Base-by-base conservation (phyloP, 2,888 invertebrate species). In the Microctonus brassicae region DNA sequence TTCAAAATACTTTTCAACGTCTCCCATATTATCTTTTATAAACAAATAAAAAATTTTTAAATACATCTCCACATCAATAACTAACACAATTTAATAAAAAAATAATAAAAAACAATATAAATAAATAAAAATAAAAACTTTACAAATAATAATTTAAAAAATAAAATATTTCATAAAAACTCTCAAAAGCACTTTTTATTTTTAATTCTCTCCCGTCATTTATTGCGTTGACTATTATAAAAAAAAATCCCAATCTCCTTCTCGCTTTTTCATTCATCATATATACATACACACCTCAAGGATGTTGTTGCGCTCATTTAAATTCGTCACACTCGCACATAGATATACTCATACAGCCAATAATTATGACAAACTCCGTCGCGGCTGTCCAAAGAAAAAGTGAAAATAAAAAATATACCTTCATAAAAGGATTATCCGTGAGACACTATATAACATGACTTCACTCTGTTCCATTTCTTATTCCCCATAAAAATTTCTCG, bases 321-420 rank as follows among this genome's bases (percentile, higher is more conserved):
- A 70, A 69, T 69, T 66, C 55, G 65, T 55, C 57, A 62, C 69
- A 65, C 24, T 58, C 60, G 69, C 60, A 17, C 34, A 60, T 57
- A 55, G 55, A 29, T 53, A 53, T 55, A 26, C 24, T 58, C 57
- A 39, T 67, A 76, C 73, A 81, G 80, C 81, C 77, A 80, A 83
- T 83, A 83, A 84, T 84, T 83, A 83, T 84, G 83, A 84, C 81
- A 84, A 83, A 84, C 81, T 81, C 83, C 83, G 83, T 81, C 79
- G 74, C 81, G 83, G 81, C 77, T 81, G 77, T 79, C 78, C 73
- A 65, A 67, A 42, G 64, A 70, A 71, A 63, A 73, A 67, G 69
- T 33, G 47, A n/a, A 47, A 17, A 0, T 9, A 47, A 47, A 47
- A 17, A n/a, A 60, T 71, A 75, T 61, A 70, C 75, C 72, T 70